Evolutionary conservation across 2,888 invertebrate species (phyloP).

Genomic region (Ophioninae sp.): DNA sequence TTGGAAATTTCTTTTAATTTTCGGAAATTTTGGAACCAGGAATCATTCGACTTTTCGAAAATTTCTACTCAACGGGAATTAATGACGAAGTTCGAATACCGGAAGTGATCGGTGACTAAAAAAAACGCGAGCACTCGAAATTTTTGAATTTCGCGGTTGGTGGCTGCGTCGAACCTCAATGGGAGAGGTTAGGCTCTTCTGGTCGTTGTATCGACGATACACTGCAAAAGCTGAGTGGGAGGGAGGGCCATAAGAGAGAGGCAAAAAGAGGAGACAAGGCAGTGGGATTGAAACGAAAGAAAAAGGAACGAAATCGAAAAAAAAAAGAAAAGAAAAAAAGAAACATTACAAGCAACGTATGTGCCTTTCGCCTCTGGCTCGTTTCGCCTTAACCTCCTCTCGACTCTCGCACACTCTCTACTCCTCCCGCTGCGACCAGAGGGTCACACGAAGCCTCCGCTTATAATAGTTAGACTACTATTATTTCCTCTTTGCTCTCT

Average conservation of each 20-base stretch:
- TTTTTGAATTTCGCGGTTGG: background rate
- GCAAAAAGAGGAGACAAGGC: conserved; percentile 9
- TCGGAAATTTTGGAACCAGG: too few relatives aligned
- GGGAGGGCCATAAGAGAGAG: background rate
- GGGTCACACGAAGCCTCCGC: conserved; percentile 47
- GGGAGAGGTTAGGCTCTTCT: background rate
- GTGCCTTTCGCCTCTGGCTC: conserved; percentile 40
- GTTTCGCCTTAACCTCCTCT: conserved; percentile 35
- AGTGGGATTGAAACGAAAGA: conserved; percentile 17
- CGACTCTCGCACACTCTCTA: conserved; percentile 14
- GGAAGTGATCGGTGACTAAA: too few relatives aligned
- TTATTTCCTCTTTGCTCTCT: conserved; percentile 41
- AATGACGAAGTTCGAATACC: too few relatives aligned
- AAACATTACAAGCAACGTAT: conserved; percentile 13
- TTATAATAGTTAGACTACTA: conserved; percentile 44
- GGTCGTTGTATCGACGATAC: background rate
- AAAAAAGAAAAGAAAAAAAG: background rate
- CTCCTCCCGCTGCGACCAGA: conserved; percentile 26
- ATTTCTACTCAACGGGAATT: too few relatives aligned
- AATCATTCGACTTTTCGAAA: too few relatives aligned
- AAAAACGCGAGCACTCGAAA: background rate
- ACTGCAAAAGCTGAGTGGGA: background rate
- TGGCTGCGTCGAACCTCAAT: background rate
- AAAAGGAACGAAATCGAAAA: background rate
- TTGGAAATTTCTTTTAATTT: too few relatives aligned